phyloP scores from a whole-genome alignment of 2,888 invertebrate genomes.

The Eucera pruinosa region DNA sequence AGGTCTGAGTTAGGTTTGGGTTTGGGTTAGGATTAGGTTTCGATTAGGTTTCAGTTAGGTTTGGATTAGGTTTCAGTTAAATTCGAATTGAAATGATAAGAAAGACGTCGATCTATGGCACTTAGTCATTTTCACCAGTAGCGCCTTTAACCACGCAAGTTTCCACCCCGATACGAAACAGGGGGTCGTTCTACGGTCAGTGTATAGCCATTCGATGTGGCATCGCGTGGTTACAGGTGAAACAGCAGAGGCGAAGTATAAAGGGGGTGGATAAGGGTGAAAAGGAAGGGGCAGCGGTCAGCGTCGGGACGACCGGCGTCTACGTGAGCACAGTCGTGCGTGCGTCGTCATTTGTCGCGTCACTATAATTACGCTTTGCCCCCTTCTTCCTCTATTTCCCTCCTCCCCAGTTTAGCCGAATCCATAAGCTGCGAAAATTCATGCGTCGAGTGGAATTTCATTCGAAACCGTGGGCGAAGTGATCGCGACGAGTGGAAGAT shows the following conservation, averaged over 20 bases:
- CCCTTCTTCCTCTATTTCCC: not conserved
- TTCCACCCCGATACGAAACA: conserved; percentile 7
- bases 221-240: conserved; percentile 45
- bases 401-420: too few species aligned
- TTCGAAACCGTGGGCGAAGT: too few species aligned
- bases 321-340: conserved; percentile 67
- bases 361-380: conserved; percentile 18
- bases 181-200: conserved; percentile 35
- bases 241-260: conserved; percentile 2
- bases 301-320: conserved; percentile 76
- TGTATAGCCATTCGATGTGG: conserved; percentile 48
- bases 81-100: too few species aligned
- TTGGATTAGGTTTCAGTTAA: too few species aligned
- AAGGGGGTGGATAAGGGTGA: conserved; percentile 21
- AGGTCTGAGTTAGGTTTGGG: too few species aligned
- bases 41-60: too few species aligned
- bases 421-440: not conserved
- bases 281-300: conserved; percentile 73
- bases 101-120: not conserved
- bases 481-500: too few species aligned
- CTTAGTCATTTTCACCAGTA: conserved; percentile 19
- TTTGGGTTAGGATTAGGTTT: too few species aligned
- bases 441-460: not conserved
- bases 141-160: not conserved
- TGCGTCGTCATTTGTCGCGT: conserved; percentile 69